Base-by-base conservation (phyloP, 64 coral and sea anemone genomes). In the Porites lutea region DNA sequence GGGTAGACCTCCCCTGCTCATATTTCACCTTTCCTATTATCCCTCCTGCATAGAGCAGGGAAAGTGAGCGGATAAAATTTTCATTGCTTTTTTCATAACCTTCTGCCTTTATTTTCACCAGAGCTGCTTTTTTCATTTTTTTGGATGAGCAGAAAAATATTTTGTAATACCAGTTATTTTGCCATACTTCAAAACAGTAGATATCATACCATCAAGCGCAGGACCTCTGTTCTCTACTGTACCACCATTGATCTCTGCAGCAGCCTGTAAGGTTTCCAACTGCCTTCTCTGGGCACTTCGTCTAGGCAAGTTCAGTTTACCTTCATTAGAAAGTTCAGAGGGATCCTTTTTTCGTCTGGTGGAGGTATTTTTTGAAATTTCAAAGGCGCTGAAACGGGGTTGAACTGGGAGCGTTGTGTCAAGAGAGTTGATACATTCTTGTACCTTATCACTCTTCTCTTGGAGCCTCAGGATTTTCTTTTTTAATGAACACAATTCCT, bases 71-170 rank as follows among this genome's bases (percentile, higher is more conserved):
- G 85, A 62, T 75, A 65, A 92, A 92, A 72, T 92, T 92, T 59
- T 86, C 80, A 19, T 83, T 67, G 74, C 79, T 92, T 20, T 71
- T 71, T 46, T 91, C 89, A 91, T 82, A 91, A 18, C 57, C 78
- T 21, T 91, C 82, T 37, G 27, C 27, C 27, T 37, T 37, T 37
- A 37, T 37, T 37, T 37, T 37, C 27, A 37, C 27, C 27, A 37
- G 27, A 1, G 27, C 27, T 37, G 27, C 27, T 37, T 37, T 37
- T 37, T 37, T 37, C 27, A 37, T 37, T 37, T 37, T 37, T 37
- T 37, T 37, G 27, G 27, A 37, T 1, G 27, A 37, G 27, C 27
- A 37, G 27, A 37, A 37, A 37, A 37, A 37, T 37, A 37, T 55
- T 11, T 55, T 55, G 53, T 7, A 55, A 55, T 11, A 55, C 2